Percentiles rank a stretch among this genome's conserved stretches.
Conservation (phyloP, 2,797 vertebrate genomes). For the Rhinogobio ventralis region DNA sequence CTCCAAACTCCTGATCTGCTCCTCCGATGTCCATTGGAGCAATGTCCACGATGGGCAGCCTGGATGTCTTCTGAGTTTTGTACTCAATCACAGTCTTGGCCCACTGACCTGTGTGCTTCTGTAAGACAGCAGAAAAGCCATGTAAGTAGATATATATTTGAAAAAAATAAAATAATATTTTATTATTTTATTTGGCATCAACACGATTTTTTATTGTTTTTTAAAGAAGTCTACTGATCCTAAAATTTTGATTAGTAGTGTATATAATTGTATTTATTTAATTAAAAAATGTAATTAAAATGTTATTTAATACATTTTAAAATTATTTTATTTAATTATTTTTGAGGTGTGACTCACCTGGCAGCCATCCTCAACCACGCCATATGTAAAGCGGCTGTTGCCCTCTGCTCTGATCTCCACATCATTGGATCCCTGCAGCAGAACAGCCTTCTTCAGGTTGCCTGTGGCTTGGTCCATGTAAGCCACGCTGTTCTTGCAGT, state of each 20-base stretch:
- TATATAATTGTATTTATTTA: not conserved
- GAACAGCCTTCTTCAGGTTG: constrained; percentile 93
- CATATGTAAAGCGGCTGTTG: constrained; percentile 96
- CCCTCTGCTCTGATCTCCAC: constrained; percentile 96
- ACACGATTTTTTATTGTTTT: not conserved
- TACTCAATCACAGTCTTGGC: constrained; percentile 98
- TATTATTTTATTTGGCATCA: not conserved
- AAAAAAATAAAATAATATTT: not conserved
- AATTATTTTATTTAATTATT: not conserved
- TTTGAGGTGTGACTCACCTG: constrained; percentile 80
- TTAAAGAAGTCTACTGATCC: not conserved
- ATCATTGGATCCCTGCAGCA: constrained; percentile 95
- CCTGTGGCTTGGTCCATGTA: constrained; percentile 92
- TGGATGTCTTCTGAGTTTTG: constrained; percentile 97
- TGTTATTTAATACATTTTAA: not conserved
- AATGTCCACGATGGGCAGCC: constrained; percentile 97
- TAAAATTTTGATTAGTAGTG: not conserved
- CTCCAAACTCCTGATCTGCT: constrained; percentile 95
- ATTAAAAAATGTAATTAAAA: not conserved
- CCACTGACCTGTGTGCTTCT: constrained; percentile 97
- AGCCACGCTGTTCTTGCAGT: constrained; percentile 98
- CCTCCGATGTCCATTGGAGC: constrained; percentile 98
- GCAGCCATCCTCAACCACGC: constrained; percentile 92
- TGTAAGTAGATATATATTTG: not conserved
- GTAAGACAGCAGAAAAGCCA: constrained; percentile 53